Evolutionary conservation across 1,140 invertebrate genomes (phyloP).

Genomic region (Charaxes varanes): DNA sequence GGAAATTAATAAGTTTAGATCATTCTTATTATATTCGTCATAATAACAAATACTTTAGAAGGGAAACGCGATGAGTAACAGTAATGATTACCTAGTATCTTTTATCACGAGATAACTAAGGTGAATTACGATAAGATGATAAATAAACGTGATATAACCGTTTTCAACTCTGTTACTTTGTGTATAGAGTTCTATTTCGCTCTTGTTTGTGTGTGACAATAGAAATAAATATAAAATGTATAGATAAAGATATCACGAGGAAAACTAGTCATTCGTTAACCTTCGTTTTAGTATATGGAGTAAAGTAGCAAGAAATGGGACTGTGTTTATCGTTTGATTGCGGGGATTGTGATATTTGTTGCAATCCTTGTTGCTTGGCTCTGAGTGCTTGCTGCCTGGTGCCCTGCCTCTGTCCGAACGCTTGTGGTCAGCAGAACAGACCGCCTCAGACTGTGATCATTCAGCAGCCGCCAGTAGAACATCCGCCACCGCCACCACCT

Average conservation of each 20-base stretch:
- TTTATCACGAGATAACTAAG: conserved; percentile 25
- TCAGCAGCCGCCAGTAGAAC: conserved; percentile 47
- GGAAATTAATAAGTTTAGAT: too few relatives aligned
- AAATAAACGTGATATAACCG: conserved; percentile 2
- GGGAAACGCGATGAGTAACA: too few relatives aligned
- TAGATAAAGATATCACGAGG: conserved; percentile 22
- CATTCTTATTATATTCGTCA: too few relatives aligned
- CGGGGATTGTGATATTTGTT: conserved; percentile 51
- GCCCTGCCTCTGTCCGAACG: conserved; percentile 59
- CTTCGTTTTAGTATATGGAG: conserved; percentile 43
- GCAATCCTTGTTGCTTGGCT: conserved; percentile 58
- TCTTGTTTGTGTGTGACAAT: background rate
- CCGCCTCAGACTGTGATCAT: conserved; percentile 46
- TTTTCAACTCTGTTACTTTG: conserved; percentile 10
- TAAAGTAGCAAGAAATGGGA: conserved; percentile 42
- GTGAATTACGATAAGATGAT: conserved; percentile 9
- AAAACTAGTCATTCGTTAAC: conserved; percentile 17
- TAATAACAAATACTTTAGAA: too few relatives aligned
- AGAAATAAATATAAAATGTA: conserved; percentile 6
- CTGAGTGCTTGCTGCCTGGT: conserved; percentile 55
- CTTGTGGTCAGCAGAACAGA: conserved; percentile 53
- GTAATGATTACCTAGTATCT: conserved; percentile 15
- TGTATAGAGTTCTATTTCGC: conserved; percentile 17
- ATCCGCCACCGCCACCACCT: conserved; percentile 37
- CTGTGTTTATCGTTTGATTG: conserved; percentile 62